Evolutionary conservation across 2,888 invertebrate species (phyloP).

Genomic region (Trichopria drosophilae): DNA sequence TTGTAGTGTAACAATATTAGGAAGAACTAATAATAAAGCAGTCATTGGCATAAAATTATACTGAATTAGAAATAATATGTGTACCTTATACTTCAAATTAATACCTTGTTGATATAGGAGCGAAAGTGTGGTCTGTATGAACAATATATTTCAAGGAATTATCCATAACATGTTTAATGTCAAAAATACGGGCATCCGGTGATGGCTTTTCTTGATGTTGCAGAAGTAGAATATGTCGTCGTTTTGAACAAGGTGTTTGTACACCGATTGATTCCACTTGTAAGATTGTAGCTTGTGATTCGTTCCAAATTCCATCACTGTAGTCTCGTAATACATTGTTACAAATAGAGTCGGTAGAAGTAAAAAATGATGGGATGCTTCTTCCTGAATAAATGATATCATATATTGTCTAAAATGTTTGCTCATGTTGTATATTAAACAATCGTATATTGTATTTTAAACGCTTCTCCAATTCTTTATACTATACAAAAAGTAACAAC

Average conservation of each 20-base stretch:
- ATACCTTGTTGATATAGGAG: slow-evolving; percentile 47
- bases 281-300: slow-evolving; percentile 82
- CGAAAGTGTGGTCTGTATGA: slow-evolving; percentile 50
- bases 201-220: slow-evolving; percentile 86
- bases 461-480: too few relatives aligned
- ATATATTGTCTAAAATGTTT: too few relatives aligned
- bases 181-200: slow-evolving; percentile 80
- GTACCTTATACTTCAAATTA: too few relatives aligned
- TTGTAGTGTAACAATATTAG: too few relatives aligned
- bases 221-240: slow-evolving; percentile 74
- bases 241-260: slow-evolving; percentile 76
- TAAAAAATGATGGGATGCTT: slow-evolving; percentile 74
- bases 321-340: slow-evolving; percentile 79
- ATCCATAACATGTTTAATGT: slow-evolving; percentile 61
- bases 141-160: too few relatives aligned
- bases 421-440: too few relatives aligned
- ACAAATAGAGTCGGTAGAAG: slow-evolving; percentile 81
- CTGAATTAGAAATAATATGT: neutral
- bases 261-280: slow-evolving; percentile 67
- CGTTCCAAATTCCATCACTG: slow-evolving; percentile 87
- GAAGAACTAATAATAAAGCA: too few relatives aligned
- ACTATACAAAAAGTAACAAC: too few relatives aligned
- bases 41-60: neutral
- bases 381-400: too few relatives aligned
- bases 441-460: too few relatives aligned